Evolutionary conservation across 2,797 vertebrate genomes (phyloP).

Genomic region (Macrochelys suwanniensis): DNA sequence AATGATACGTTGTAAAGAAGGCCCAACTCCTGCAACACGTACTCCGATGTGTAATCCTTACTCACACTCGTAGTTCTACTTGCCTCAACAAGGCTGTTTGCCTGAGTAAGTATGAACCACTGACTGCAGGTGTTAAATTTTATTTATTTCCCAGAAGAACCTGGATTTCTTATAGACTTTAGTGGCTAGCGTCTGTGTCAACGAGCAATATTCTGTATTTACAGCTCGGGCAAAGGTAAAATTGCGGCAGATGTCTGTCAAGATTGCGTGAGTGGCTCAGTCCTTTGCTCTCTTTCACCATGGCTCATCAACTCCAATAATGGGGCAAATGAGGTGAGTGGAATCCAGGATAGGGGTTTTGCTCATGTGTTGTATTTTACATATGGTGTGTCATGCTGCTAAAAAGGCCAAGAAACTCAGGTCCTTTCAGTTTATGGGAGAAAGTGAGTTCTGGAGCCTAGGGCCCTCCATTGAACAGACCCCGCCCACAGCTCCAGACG

Average conservation of each 20-base stretch:
- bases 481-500: background rate
- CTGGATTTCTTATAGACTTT: background rate
- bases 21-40: background rate
- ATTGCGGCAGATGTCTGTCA: background rate
- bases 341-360: background rate
- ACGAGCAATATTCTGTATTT: background rate
- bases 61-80: background rate
- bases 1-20: background rate
- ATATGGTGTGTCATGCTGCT: fast-evolving
- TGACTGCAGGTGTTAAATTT: fast-evolving
- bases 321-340: background rate
- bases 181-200: background rate
- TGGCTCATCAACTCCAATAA: background rate
- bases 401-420: background rate
- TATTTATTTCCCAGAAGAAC: background rate
- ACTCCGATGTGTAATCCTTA: background rate
- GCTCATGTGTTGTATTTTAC: background rate
- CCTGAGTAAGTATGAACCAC: background rate
- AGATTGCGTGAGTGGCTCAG: background rate
- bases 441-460: background rate
- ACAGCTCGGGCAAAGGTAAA: background rate
- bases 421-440: background rate
- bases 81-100: background rate
- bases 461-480: background rate
- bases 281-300: background rate